Base-by-base conservation (phyloP, 1,140 invertebrate species). In the Bombus polaris region DNA sequence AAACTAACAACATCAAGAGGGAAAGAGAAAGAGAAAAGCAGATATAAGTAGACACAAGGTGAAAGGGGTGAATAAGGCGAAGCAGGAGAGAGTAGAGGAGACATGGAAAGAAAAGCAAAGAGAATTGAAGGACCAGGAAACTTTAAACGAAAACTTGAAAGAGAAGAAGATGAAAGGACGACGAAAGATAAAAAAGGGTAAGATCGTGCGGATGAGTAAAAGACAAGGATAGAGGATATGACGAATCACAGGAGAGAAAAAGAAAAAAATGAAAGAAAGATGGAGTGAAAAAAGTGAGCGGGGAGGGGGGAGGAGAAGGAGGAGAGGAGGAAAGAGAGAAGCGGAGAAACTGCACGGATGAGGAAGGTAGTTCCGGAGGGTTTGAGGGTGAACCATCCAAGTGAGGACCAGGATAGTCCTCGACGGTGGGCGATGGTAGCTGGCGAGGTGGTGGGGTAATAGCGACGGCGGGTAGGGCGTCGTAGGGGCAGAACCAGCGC, bases 401-500 rank as follows among this genome's bases (percentile, higher is more conserved):
- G 81, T 85, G 77, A 83, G 84, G 84, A 89, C 88, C 88, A 83
- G 80, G 78, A 72, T 82, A 83, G 83, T 84, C 75, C 82, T 89
- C 88, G n/a, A 68, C 75, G 18, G 82, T 68, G 82, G 85, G 83
- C 76, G 76, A 85, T 83, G 86, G 72, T 75, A 75, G 66, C 62
- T 70, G 42, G 44, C 70, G 75, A 68, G 78, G 87, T 87, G 75
- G 91, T 90, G 91, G 88, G 90, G 92, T 88, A 89, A 87, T 77
- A 85, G 87, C 82, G 90, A 78, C 90, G 86, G 90, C 90, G 90
- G 91, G 93, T 92, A 93, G 93, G 92, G 94, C 93, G 91, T 88
- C 92, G 91, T 92, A 92, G 93, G 93, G 93, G 93, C 93, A 94
- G 92, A 93, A 92, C 93, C 91, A 92, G 93, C 93, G 93, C 94